phyloP scores from a whole-genome alignment of 2,888 invertebrate species.

The Cetonia aurata region DNA sequence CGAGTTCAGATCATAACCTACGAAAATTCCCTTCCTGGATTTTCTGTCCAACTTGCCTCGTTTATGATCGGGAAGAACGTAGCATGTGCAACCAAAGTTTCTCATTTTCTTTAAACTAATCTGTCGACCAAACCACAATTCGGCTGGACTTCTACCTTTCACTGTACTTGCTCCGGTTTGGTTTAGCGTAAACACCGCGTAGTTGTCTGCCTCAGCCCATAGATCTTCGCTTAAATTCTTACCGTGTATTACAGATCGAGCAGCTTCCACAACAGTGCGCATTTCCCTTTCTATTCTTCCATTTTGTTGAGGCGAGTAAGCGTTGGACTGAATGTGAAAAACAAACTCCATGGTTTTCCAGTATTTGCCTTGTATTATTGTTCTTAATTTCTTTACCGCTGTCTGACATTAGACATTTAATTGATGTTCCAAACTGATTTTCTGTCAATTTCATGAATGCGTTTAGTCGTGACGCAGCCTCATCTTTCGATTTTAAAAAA shows the following conservation, averaged over 20 bases:
- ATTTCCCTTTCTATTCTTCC: slow-evolving; percentile 60
- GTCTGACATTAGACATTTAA: slow-evolving; percentile 48
- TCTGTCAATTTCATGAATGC: slow-evolving; percentile 51
- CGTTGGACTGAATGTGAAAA: slow-evolving; percentile 47
- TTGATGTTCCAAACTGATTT: slow-evolving; percentile 53
- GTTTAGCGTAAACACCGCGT: slow-evolving; percentile 50
- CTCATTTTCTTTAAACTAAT: slow-evolving; percentile 39
- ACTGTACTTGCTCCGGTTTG: slow-evolving; percentile 44
- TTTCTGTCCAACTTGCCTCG: slow-evolving; percentile 49
- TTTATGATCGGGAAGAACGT: slow-evolving; percentile 49
- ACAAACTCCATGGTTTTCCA: slow-evolving; percentile 9
- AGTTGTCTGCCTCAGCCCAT: slow-evolving; percentile 59
- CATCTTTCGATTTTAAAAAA: slow-evolving; percentile 52
- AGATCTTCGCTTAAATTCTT: slow-evolving; percentile 51
- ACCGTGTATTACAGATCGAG: slow-evolving; percentile 54
- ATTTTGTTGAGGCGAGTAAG: slow-evolving; percentile 62
- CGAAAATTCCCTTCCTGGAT: slow-evolving; percentile 45
- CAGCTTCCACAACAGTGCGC: slow-evolving; percentile 58
- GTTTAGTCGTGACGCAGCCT: slow-evolving; percentile 46
- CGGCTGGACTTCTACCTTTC: slow-evolving; percentile 56
- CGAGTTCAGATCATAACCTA: slow-evolving; percentile 45
- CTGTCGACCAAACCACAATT: slow-evolving; percentile 58
- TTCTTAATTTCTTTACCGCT: slow-evolving; percentile 24
- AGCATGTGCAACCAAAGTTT: slow-evolving; percentile 50
- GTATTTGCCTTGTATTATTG: not conserved